phyloP scores from a whole-genome alignment of 2,888 invertebrate genomes.

The Danaus chrysippus region DNA sequence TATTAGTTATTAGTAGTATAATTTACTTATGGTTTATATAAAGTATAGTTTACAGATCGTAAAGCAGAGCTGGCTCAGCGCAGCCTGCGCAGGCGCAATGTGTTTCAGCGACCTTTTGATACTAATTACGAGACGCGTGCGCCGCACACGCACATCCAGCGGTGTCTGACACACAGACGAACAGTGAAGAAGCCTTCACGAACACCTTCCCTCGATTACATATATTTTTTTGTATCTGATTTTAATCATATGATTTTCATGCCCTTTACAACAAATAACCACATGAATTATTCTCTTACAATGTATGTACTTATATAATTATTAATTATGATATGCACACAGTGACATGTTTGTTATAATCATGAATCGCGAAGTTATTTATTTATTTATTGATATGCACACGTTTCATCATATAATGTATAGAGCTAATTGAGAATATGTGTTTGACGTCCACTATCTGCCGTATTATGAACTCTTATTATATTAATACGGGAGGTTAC shows the following conservation, averaged over 20 bases:
- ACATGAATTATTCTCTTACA: conserved; percentile 22
- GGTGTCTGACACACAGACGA: conserved; percentile 51
- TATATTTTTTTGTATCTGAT: conserved; percentile 61
- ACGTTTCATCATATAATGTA: not conserved
- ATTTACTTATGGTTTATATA: too few species aligned
- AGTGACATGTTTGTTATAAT: not conserved
- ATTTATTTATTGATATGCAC: not conserved
- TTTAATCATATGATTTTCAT: conserved; percentile 44
- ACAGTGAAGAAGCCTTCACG: conserved; percentile 52
- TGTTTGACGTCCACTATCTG: not conserved
- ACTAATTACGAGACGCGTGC: conserved; percentile 73
- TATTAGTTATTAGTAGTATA: too few species aligned
- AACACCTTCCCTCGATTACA: conserved; percentile 53
- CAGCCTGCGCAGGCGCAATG: conserved; percentile 53
- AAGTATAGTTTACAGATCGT: too few species aligned
- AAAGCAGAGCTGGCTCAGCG: conserved; percentile 10
- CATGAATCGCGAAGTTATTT: not conserved
- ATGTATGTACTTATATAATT: conserved; percentile 1
- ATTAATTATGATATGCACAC: not conserved
- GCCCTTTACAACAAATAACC: conserved; percentile 23
- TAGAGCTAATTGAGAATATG: not conserved
- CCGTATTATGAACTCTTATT: not conserved
- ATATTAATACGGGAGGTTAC: not conserved
- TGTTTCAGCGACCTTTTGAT: conserved; percentile 72
- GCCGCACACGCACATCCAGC: conserved; percentile 42